A percentile compares a stretch with the other conserved stretches of the same genome.
Evolutionary conservation across 2,888 invertebrate genomes (phyloP).

Genomic region (Hypena proboscidalis): DNA sequence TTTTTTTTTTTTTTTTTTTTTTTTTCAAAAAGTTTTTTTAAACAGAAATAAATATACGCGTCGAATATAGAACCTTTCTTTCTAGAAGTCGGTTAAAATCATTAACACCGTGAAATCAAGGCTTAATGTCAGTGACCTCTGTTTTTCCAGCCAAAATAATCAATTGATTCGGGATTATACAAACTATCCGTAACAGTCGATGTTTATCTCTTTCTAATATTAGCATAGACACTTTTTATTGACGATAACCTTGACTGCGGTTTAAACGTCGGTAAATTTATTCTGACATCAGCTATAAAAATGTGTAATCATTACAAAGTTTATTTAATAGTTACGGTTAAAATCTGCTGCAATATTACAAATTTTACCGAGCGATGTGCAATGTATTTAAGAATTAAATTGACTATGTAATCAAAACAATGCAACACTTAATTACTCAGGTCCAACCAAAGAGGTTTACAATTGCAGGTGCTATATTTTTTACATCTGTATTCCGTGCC

Average conservation of each 20-base stretch:
- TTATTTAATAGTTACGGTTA: slow-evolving; percentile 7
- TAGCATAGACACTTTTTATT: neutral
- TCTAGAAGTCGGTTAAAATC: too few relatives aligned
- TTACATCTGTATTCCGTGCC: neutral
- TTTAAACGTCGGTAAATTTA: slow-evolving; percentile 1
- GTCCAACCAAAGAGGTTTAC: too few relatives aligned
- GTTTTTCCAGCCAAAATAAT: slow-evolving; percentile 21
- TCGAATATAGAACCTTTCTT: too few relatives aligned
- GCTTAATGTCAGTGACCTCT: slow-evolving; percentile 22
- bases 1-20: too few relatives aligned
- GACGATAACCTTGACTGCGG: neutral
- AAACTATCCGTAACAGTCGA: slow-evolving; percentile 5
- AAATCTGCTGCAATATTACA: slow-evolving; percentile 1
- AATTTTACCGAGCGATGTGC: neutral
- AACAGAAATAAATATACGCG: too few relatives aligned
- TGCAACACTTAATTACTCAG: too few relatives aligned
- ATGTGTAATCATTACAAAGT: slow-evolving; percentile 5
- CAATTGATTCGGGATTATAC: slow-evolving; percentile 13
- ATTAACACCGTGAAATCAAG: too few relatives aligned
- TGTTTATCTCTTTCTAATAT: neutral
- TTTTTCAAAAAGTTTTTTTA: too few relatives aligned
- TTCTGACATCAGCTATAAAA: neutral
- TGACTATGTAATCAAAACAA: too few relatives aligned
- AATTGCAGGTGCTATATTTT: too few relatives aligned
- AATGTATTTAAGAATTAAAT: too few relatives aligned